Evolutionary conservation across 35 echinoderm and acorn worm genomes (phyloP), one percentile per base, ranked within the genome.

Genomic region (Heliocidaris erythrogramma): DNA sequence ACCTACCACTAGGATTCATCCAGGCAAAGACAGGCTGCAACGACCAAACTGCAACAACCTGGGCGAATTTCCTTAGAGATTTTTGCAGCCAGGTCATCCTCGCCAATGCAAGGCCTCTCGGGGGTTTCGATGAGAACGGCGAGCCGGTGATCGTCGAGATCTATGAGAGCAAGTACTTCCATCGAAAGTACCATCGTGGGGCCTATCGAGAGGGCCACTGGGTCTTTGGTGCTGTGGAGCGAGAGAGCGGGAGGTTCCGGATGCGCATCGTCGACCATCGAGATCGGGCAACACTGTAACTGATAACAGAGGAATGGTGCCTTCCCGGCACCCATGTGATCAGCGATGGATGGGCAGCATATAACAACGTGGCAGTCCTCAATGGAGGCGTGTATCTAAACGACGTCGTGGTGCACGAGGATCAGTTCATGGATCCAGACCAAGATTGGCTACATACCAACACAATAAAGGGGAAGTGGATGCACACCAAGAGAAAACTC

Each of bases 201-300:
- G 9, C 12, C 13, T 94, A 49, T 17, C 48, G 49, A 1, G 31
- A 88, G 5, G 85, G 94, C 2, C 59, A 69, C 24, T 94, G 94
- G 85, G 94, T 94, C 6, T 89, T 94, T 29, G 94, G 94, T 13
- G 86, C 94, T 7, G 86, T 95, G 3, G 94, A 90, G 59, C 49
- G 94, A 21, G 49, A 21, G 7, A 88, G n/a, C 29, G 86, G 52
- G 17, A 95, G 94, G 47, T 88, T 42, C n/a, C 5, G 52, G 29
- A 4, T 90, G 7, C 48, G 21, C 4, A 32, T 88, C 1, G 94
- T 95, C 49, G 9, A 7, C 3, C 12, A 48, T 9, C 5, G 85
- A 16, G 48, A 89, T 59, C 5, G 48, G 3, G 50, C 86, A 14
- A 89, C 65, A 2, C 65, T 88, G 50, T 47, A 95, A 31, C 13